A percentile compares a stretch with the other conserved stretches of the same genome.
Evolutionary conservation across 1,140 invertebrate genomes (phyloP).

Genomic region (Stegodyphus mimosarum): DNA sequence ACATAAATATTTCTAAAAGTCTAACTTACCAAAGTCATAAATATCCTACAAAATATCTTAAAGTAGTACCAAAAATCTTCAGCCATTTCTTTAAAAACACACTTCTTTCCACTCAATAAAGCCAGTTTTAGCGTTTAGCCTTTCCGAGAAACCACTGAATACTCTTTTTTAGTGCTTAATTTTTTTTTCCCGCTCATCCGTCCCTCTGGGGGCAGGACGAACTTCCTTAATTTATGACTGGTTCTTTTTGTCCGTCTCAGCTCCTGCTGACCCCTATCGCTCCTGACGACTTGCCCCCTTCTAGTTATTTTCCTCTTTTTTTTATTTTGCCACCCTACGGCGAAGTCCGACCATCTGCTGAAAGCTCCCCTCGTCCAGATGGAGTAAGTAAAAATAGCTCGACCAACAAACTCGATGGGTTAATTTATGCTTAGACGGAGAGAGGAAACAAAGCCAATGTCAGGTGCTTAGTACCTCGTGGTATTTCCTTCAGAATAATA

Average conservation of each 20-base stretch:
- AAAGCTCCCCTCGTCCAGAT: background rate
- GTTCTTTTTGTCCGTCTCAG: constrained; percentile 3
- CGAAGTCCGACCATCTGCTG: constrained; percentile 21
- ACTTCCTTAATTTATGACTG: constrained; percentile 45
- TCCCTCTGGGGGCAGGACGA: background rate
- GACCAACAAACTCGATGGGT: constrained; percentile 7
- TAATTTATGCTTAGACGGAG: constrained; percentile 20
- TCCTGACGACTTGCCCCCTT: background rate
- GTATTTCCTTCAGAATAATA: too few relatives aligned
- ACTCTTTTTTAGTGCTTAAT: background rate
- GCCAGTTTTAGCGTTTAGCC: too few relatives aligned
- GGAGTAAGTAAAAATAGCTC: background rate
- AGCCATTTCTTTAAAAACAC: too few relatives aligned
- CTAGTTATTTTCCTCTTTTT: constrained; percentile 11
- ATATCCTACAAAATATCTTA: too few relatives aligned
- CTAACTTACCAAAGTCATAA: too few relatives aligned
- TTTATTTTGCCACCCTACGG: constrained; percentile 9
- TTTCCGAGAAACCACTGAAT: too few relatives aligned
- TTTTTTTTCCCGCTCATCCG: background rate
- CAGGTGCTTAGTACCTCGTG: too few relatives aligned
- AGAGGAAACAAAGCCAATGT: too few relatives aligned
- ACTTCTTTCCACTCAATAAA: too few relatives aligned
- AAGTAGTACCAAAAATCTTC: too few relatives aligned
- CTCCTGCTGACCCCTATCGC: constrained; percentile 10
- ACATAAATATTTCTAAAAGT: too few relatives aligned